Evolutionary conservation across 2,113 vertebrate genomes (phyloP), one percentile per base, ranked within the genome.

Genomic region (Dolichallabes microphthalmus): DNA sequence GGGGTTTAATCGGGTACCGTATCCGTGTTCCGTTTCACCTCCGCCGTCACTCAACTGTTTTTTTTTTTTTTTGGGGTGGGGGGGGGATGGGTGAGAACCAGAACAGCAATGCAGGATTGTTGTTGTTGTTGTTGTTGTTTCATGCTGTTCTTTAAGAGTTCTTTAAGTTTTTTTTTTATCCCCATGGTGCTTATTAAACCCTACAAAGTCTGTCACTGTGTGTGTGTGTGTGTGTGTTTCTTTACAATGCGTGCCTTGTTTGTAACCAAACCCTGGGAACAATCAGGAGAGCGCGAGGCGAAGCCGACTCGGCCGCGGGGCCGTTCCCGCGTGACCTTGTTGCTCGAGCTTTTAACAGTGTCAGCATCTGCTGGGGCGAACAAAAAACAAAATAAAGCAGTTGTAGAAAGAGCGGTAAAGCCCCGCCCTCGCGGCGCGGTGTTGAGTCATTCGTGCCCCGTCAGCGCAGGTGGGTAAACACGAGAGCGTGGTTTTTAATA

Each of bases 391-490:
- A 77, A 4, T 20, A 11, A 30, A 71, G 63, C n/a, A 3, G 63
- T 77, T 4, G 7, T 60, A 25, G 58, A 25, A 13, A 4, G 25
- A 30, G 32, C 64, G 13, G 53, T 64, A 45, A 32, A 63, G 25
- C 4, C 60, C n/a, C 58, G 76, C 82, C 83, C 80, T 53, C n/a
- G 17, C 68, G 25, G 69, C 82, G 17, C 75, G 25, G 63, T 85
- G 79, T 32, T 0, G 32, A 63, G 82, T 85, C 73, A 88, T 64
- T 14, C 69, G 82, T 58, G 79, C 66, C 73, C 50, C 27, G 30
- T 50, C 39, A 57, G 55, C 22, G 52, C 88, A 89, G 86, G 86
- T 86, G 82, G 64, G 66, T 80, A 86, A 89, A 89, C 85, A 81
- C 1, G 8, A 39, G 7, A 63, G 60, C 19, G 0, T 12, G 64